Percentiles rank a stretch among this genome's conserved stretches.
Evolutionary conservation across 2,888 invertebrate genomes (phyloP).

Genomic region (Amiota minor): DNA sequence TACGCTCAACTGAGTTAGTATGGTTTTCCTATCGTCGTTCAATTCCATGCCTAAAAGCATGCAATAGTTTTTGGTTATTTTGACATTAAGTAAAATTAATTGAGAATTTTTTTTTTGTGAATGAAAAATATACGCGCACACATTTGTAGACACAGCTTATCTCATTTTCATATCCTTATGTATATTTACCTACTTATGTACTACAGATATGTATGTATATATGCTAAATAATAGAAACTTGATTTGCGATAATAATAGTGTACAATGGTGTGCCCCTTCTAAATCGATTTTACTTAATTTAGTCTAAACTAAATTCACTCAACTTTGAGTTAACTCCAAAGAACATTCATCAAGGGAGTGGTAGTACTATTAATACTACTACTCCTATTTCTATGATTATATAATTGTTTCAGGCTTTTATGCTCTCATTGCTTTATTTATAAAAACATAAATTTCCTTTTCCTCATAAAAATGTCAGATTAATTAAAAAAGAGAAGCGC

Average conservation of each 20-base stretch:
- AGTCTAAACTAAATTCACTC: not conserved
- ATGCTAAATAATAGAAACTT: too few relatives aligned
- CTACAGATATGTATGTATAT: too few relatives aligned
- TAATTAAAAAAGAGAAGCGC: too few relatives aligned
- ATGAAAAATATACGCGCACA: slow-evolving; percentile 37
- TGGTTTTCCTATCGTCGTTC: slow-evolving; percentile 9
- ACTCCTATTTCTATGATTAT: too few relatives aligned
- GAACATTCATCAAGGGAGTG: not conserved
- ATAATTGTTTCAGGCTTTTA: too few relatives aligned
- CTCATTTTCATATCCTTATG: slow-evolving; percentile 10
- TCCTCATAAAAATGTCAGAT: too few relatives aligned
- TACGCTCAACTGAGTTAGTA: slow-evolving; percentile 13
- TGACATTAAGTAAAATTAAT: slow-evolving; percentile 32
- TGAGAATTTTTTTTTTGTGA: slow-evolving; percentile 53
- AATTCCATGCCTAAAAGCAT: slow-evolving; percentile 2
- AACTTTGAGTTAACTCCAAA: not conserved
- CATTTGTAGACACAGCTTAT: slow-evolving; percentile 30
- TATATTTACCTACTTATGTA: slow-evolving; percentile 35
- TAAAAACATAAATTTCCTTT: not conserved
- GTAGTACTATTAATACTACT: too few relatives aligned
- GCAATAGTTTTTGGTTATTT: slow-evolving; percentile 4
- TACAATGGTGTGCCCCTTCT: not conserved
- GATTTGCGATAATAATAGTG: too few relatives aligned
- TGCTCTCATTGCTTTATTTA: not conserved
- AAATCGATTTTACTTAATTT: slow-evolving; percentile 9